Percentiles rank a stretch among this genome's conserved stretches.
phyloP scores from a whole-genome alignment of 2,888 invertebrate genomes.

The Sminthurinus aureus region DNA sequence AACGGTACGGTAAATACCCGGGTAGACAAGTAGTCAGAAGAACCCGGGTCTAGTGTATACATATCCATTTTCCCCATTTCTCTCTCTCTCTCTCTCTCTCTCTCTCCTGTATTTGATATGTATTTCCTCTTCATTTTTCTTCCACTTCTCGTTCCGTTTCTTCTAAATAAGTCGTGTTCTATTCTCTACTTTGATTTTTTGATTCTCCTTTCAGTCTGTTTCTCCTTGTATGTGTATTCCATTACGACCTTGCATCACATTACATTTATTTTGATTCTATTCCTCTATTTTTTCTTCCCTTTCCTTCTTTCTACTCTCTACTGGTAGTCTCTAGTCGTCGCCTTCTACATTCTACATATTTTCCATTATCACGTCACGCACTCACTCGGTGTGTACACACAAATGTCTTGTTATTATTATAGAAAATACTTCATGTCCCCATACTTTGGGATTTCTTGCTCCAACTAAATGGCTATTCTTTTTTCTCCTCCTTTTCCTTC shows the following conservation, averaged over 20 bases:
- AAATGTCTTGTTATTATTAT: slow-evolving; percentile 4
- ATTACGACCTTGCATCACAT: slow-evolving; percentile 31
- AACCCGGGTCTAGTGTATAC: too few relatives aligned
- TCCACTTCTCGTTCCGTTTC: too few relatives aligned
- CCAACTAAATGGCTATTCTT: neutral
- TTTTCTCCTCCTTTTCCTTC: neutral
- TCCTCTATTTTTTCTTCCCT: neutral
- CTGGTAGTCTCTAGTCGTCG: neutral
- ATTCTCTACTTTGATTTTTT: slow-evolving; percentile 5
- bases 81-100: too few relatives aligned
- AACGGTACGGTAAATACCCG: slow-evolving; percentile 14
- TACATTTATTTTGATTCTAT: slow-evolving; percentile 15
- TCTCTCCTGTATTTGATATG: neutral
- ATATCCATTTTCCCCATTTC: too few relatives aligned
- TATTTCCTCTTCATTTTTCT: neutral
- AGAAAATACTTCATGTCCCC: neutral
- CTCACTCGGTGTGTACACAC: slow-evolving; percentile 28
- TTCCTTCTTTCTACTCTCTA: slow-evolving; percentile 14
- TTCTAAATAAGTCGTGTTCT: too few relatives aligned
- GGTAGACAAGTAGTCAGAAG: neutral
- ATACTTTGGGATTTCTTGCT: neutral
- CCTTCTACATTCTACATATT: slow-evolving; percentile 2
- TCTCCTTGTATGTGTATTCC: neutral
- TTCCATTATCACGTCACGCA: slow-evolving; percentile 43
- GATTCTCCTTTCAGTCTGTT: neutral